phyloP scores from a whole-genome alignment of 2,113 vertebrate species.

The Notarius quadriscutis region DNA sequence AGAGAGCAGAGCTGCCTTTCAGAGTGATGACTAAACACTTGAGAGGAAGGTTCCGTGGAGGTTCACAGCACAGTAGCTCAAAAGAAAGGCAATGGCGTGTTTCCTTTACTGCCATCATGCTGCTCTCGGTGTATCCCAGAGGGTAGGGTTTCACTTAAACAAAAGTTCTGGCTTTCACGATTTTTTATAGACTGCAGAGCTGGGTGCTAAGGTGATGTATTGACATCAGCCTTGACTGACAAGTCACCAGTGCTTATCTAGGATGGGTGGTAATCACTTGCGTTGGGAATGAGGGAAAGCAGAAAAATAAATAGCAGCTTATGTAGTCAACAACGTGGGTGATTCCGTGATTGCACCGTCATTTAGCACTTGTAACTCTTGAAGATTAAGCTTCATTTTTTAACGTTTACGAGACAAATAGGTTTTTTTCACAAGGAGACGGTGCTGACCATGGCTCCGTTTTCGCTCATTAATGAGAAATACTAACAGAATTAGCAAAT shows the following conservation, averaged over 20 bases:
- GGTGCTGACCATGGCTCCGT: neutral
- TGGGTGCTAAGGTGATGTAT: neutral
- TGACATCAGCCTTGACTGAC: neutral
- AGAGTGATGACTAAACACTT: conserved; percentile 38
- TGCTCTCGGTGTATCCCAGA: conserved; percentile 24
- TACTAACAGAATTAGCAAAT: neutral
- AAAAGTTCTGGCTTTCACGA: conserved; percentile 10
- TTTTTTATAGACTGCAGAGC: neutral
- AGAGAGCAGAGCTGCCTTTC: conserved; percentile 17
- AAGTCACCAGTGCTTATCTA: neutral
- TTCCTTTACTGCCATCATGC: neutral
- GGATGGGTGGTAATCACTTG: neutral
- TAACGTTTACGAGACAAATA: no score
- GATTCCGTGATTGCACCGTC: neutral
- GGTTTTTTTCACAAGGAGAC: neutral
- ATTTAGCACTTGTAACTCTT: neutral
- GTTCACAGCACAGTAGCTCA: conserved; percentile 2
- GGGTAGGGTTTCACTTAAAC: neutral
- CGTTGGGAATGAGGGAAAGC: neutral
- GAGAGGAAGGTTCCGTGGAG: conserved; percentile 30
- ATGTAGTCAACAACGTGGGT: no score
- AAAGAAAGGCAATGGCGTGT: neutral
- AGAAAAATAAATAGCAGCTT: neutral
- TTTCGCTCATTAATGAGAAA: neutral
- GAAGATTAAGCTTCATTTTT: no score